Conservation (phyloP, 64 coral and sea anemone genomes). For the Pachyseris speciosa region DNA sequence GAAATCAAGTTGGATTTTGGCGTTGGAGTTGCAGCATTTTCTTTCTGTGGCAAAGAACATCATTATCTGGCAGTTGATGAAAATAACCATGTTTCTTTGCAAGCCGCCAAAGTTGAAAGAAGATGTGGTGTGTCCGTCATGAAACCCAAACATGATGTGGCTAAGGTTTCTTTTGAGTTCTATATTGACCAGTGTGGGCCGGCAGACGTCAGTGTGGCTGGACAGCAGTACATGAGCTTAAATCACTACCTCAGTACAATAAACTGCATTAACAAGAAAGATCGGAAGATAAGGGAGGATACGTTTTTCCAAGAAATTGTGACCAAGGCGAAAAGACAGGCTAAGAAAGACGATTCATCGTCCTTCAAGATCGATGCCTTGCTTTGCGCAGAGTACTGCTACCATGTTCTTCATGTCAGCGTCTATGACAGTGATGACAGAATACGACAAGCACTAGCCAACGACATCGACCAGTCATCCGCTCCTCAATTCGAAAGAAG, state of each 20-base stretch:
- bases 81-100: conserved; percentile 9
- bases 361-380: conserved; percentile 13
- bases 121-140: not conserved
- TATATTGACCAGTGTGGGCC: conserved; percentile 24
- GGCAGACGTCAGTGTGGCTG: not conserved
- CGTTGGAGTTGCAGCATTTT: conserved; percentile 53
- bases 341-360: not conserved
- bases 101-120: conserved; percentile 2
- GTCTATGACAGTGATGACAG: not conserved
- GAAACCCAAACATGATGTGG: not conserved
- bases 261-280: not conserved
- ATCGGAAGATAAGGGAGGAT: conserved; percentile 36
- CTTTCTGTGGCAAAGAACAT: not conserved
- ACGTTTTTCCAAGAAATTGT: conserved; percentile 9
- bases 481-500: not conserved
- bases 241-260: conserved; percentile 57
- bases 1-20: conserved; percentile 64
- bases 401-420: conserved; percentile 16
- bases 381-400: conserved; percentile 48
- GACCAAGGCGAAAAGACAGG: not conserved
- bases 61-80: conserved; percentile 25
- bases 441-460: not conserved
- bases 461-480: not conserved
- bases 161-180: conserved; percentile 33
- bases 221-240: conserved; percentile 40